A percentile compares a stretch with the other conserved stretches of the same genome.
These are phyloP conservation scores for Discoglossus pictus DNA, from an alignment of 2,797 vertebrate species.

Conservation along the genomic window DNA sequence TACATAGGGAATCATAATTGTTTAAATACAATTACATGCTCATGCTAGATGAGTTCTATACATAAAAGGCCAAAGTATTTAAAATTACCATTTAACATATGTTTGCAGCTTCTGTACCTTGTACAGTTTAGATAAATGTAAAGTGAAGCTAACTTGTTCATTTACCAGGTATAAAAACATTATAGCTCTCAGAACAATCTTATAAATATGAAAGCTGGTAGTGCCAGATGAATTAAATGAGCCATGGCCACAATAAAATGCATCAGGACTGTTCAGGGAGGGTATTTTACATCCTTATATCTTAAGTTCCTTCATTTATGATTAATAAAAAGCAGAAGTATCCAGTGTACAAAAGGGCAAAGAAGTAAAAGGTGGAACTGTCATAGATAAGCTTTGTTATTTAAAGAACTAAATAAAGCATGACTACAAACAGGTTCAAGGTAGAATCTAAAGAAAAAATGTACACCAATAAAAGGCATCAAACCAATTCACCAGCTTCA, in stretches of 20 bases:
- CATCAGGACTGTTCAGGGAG: neutral
- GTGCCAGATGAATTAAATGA: slow-evolving; percentile 21
- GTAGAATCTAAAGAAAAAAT: neutral
- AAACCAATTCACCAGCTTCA: too few relatives aligned
- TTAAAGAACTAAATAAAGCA: slow-evolving; percentile 1
- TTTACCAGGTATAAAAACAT: neutral
- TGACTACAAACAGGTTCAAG: neutral
- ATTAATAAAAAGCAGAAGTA: slow-evolving; percentile 53
- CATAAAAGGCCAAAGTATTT: too few relatives aligned
- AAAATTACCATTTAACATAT: too few relatives aligned
- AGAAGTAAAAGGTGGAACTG: slow-evolving; percentile 43
- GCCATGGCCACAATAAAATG: slow-evolving; percentile 22
- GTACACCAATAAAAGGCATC: neutral
- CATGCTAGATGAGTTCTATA: too few relatives aligned
- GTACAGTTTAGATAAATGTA: too few relatives aligned
- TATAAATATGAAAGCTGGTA: neutral
- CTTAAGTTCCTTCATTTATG: slow-evolving; percentile 45
- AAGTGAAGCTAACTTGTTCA: neutral
- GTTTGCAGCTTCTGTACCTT: too few relatives aligned
- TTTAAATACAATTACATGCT: too few relatives aligned
- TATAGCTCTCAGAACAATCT: slow-evolving; percentile 7
- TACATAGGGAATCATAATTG: too few relatives aligned
- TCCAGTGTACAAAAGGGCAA: slow-evolving; percentile 15
- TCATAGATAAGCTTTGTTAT: slow-evolving; percentile 27
- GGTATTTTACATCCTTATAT: slow-evolving; percentile 38